These are phyloP conservation scores for Acanthochromis polyacanthus DNA, from an alignment of 2,113 vertebrate species.

Conservation along the genomic window DNA sequence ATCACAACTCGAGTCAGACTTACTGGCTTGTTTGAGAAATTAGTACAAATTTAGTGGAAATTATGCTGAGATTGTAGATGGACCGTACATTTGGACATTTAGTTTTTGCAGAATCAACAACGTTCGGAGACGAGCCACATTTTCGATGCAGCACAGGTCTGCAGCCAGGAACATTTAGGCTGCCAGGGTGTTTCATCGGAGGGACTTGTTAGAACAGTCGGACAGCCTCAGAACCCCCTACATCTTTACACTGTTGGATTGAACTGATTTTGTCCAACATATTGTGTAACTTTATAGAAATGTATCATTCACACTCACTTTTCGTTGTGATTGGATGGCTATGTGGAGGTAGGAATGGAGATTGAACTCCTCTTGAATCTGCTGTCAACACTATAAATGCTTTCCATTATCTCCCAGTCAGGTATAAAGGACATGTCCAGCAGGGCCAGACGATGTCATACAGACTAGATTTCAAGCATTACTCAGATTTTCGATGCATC, in stretches of 20 bases:
- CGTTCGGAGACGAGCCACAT: not conserved
- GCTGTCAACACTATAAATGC: not conserved
- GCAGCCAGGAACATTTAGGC: not conserved
- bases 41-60: no score
- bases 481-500: not conserved
- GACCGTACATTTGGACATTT: no score
- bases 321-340: not conserved
- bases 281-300: not conserved
- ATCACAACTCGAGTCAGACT: no score
- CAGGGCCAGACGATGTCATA: not conserved
- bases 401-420: not conserved
- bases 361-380: not conserved
- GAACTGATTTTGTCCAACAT: not conserved
- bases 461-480: not conserved
- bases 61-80: no score
- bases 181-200: not conserved
- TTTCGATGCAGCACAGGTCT: constrained; percentile 13
- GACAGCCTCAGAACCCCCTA: not conserved
- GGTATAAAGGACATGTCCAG: not conserved
- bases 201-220: not conserved
- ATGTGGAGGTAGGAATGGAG: not conserved
- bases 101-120: no score
- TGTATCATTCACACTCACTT: not conserved
- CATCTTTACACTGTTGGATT: not conserved
- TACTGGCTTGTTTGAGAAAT: no score